Evolutionary conservation across 2,888 invertebrate species (phyloP).

Genomic region (Diploptera punctata): DNA sequence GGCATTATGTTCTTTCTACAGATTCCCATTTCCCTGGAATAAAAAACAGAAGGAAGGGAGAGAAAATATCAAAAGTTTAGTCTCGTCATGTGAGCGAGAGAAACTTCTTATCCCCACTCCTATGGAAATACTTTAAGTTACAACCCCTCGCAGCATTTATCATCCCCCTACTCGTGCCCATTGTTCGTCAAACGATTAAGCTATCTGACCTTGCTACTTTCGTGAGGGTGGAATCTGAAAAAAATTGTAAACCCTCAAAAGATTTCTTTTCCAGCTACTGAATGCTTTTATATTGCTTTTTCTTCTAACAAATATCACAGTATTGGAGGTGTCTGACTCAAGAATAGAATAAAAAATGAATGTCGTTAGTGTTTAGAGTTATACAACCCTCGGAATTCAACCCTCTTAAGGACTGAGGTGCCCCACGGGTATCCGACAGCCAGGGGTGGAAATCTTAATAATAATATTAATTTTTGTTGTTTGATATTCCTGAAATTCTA

Average conservation of each 20-base stretch:
- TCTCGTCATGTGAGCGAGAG: neutral
- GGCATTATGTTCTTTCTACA: too few relatives aligned
- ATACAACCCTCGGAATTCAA: neutral
- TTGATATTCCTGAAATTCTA: too few relatives aligned
- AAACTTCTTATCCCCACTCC: conserved; percentile 4
- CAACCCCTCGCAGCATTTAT: conserved; percentile 36
- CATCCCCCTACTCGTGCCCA: conserved; percentile 38
- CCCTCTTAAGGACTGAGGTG: too few relatives aligned
- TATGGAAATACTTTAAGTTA: conserved; percentile 5
- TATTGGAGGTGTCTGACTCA: neutral
- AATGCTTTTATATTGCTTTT: conserved; percentile 8
- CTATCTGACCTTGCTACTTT: conserved; percentile 38
- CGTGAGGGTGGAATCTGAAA: neutral
- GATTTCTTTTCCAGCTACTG: neutral
- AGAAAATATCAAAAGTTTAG: conserved; percentile 1
- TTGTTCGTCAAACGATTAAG: conserved; percentile 42
- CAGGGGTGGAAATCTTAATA: too few relatives aligned
- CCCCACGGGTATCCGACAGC: too few relatives aligned
- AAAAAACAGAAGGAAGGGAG: neutral
- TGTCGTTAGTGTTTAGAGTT: conserved; percentile 2
- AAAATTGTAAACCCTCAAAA: neutral
- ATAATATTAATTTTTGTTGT: too few relatives aligned
- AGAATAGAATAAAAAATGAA: conserved; percentile 11
- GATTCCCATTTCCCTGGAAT: neutral
- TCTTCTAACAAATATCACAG: conserved; percentile 7